phyloP scores from a whole-genome alignment of 2,888 invertebrate species.

The Agrochola lota region DNA sequence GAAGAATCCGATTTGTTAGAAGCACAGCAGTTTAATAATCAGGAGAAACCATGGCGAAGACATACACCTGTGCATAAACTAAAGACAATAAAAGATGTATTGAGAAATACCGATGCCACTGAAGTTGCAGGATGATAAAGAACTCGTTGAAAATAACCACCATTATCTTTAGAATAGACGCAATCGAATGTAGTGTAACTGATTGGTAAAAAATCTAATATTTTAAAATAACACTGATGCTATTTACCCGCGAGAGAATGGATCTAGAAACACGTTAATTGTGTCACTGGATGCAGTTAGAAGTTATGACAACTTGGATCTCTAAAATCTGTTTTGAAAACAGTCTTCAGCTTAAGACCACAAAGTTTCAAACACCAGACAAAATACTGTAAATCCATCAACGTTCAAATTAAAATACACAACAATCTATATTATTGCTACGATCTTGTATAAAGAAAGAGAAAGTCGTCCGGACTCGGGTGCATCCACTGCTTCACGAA shows the following conservation, averaged over 20 bases:
- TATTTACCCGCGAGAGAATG: too few relatives aligned
- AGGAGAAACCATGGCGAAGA: neutral
- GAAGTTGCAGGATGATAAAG: neutral
- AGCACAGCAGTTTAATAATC: neutral
- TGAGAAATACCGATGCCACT: neutral
- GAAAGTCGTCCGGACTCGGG: constrained; percentile 66
- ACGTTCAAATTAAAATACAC: constrained; percentile 47
- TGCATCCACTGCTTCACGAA: constrained; percentile 58
- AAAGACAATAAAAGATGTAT: neutral
- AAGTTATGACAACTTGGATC: neutral
- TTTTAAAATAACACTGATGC: neutral
- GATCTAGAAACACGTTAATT: neutral
- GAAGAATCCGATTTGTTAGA: neutral
- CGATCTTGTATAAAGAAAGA: constrained; percentile 64
- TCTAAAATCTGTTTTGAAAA: neutral
- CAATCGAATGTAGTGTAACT: neutral
- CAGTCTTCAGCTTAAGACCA: neutral
- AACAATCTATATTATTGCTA: constrained; percentile 46
- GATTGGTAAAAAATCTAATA: neutral
- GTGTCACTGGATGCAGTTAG: neutral
- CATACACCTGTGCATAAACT: neutral
- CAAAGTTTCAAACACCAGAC: constrained; percentile 13
- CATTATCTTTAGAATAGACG: neutral
- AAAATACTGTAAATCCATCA: constrained; percentile 45
- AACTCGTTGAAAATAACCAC: neutral